Conservation (phyloP, 2,797 vertebrate genomes). For the Synaphobranchus kaupii region DNA sequence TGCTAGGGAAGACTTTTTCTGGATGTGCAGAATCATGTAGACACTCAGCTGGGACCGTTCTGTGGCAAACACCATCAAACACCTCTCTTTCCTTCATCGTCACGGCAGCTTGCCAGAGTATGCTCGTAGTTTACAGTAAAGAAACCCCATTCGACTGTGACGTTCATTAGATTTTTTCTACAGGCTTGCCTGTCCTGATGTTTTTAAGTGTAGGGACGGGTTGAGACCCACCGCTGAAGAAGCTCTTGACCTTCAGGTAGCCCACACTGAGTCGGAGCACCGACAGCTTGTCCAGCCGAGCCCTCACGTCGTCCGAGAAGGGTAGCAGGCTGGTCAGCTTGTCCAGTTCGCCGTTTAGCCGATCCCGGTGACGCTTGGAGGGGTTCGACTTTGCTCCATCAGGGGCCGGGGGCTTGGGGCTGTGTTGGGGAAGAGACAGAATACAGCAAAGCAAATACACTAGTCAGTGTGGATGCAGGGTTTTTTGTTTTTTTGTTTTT, state of each 20-base stretch:
- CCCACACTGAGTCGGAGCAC: conserved; percentile 75
- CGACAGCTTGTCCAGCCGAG: conserved; percentile 78
- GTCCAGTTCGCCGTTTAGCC: conserved; percentile 78
- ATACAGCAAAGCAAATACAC: neutral
- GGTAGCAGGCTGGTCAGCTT: conserved; percentile 73
- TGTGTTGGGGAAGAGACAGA: conserved; percentile 41
- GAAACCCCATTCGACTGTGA: neutral
- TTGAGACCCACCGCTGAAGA: conserved; percentile 68
- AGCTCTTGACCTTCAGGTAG: conserved; percentile 74
- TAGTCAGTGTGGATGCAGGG: neutral
- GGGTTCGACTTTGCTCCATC: conserved; percentile 74
- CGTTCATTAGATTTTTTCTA: neutral
- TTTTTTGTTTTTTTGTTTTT: neutral
- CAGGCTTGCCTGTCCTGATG: neutral
- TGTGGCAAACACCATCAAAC: neutral
- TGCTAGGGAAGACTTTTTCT: neutral
- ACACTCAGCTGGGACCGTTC: neutral
- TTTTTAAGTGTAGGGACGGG: neutral
- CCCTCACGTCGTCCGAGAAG: conserved; percentile 71
- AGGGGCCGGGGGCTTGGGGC: conserved; percentile 55
- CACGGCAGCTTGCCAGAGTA: neutral
- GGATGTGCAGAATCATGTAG: neutral
- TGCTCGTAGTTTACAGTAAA: neutral
- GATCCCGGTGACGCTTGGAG: conserved; percentile 75
- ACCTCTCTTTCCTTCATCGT: too few relatives aligned